phyloP scores from a whole-genome alignment of 2,113 vertebrate species.

The Lamprotornis superbus region DNA sequence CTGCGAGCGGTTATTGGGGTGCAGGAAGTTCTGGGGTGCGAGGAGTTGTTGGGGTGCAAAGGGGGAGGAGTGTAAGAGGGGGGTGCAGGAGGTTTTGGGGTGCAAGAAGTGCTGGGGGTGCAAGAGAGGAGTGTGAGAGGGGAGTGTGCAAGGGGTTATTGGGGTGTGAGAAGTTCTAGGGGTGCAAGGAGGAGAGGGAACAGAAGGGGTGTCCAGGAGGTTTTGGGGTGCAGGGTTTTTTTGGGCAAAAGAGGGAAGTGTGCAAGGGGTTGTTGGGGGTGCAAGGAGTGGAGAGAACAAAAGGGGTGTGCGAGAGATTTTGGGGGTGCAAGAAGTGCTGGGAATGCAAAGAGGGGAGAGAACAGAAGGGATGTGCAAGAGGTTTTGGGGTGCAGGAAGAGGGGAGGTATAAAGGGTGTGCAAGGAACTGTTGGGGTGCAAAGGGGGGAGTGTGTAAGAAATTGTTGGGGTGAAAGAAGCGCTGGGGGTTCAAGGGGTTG shows the following conservation, averaged over 20 bases:
- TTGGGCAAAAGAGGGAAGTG: neutral
- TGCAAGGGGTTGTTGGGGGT: neutral
- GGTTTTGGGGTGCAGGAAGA: neutral
- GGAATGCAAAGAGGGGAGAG: neutral
- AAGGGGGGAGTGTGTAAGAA: accelerated
- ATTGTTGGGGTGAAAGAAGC: neutral
- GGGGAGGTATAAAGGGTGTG: too few relatives aligned
- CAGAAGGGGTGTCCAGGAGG: neutral
- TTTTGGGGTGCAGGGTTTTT: too few relatives aligned
- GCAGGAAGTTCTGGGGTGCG: too few relatives aligned
- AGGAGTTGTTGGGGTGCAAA: too few relatives aligned
- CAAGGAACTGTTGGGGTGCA: neutral
- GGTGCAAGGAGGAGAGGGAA: neutral
- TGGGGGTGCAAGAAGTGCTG: neutral
- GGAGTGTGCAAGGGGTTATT: neutral
- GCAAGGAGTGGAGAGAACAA: neutral
- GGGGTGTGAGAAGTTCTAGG: neutral
- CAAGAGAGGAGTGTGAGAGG: too few relatives aligned
- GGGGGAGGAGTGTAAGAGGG: neutral
- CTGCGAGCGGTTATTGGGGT: neutral
- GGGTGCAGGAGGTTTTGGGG: neutral
- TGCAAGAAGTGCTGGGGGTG: too few relatives aligned
- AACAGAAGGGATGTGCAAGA: neutral
- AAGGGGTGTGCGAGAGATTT: accelerated
- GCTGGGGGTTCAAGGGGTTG: accelerated